These are phyloP conservation scores for Diplolepis rosae DNA, from an alignment of 2,888 invertebrate genomes.

Conservation along the genomic window DNA sequence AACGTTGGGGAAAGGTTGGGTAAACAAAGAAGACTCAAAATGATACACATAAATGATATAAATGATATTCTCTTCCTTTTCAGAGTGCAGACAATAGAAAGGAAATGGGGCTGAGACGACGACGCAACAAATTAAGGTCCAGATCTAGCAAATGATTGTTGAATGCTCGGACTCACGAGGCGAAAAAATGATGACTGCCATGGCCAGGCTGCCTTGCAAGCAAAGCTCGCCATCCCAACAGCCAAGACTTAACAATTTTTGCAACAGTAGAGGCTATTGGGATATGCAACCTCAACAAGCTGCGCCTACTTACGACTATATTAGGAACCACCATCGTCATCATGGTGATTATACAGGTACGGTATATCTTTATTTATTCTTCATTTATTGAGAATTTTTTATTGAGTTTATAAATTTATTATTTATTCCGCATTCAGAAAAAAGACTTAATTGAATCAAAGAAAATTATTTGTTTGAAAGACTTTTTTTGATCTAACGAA, in stretches of 20 bases:
- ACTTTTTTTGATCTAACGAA: no score
- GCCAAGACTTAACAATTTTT: constrained; percentile 61
- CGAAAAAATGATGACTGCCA: constrained; percentile 70
- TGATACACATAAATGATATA: not conserved
- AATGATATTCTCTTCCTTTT: constrained; percentile 33
- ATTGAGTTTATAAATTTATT: no score
- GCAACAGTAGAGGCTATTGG: constrained; percentile 67
- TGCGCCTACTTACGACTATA: constrained; percentile 63
- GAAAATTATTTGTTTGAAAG: no score
- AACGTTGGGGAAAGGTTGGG: not conserved
- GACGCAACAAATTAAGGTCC: constrained; percentile 60
- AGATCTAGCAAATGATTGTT: constrained; percentile 37
- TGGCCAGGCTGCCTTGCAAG: constrained; percentile 72
- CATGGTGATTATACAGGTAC: constrained; percentile 69
- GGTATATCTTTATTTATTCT: not conserved
- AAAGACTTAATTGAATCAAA: no score
- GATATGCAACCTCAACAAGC: constrained; percentile 66
- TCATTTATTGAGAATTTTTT: no score
- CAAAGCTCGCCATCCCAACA: constrained; percentile 65
- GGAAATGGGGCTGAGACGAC: constrained; percentile 67
- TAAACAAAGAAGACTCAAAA: not conserved
- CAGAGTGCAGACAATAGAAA: constrained; percentile 58
- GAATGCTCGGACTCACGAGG: constrained; percentile 36
- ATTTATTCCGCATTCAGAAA: no score
- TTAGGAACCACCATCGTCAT: constrained; percentile 66